phyloP scores from a whole-genome alignment of 1,140 invertebrate species.

The Pogonognathellus flavescens region DNA sequence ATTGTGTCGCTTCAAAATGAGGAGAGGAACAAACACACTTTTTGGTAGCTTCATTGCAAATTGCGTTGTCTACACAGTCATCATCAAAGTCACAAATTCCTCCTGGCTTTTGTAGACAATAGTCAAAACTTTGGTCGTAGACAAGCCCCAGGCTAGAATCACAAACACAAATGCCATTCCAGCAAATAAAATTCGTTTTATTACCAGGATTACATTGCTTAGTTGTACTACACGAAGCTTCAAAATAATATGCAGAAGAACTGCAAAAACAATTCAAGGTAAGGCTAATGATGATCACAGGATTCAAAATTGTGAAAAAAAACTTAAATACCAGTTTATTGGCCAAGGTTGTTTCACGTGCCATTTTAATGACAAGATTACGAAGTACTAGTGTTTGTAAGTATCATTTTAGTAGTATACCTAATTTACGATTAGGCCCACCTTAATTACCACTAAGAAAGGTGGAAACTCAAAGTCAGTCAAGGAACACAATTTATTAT shows the following conservation, averaged over 20 bases:
- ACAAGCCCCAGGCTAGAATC: neutral
- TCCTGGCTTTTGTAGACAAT: neutral
- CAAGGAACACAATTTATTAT: no score
- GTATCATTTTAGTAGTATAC: no score
- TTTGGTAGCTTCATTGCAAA: neutral
- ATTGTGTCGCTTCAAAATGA: neutral
- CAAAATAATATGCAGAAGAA: neutral
- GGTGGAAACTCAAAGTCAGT: no score
- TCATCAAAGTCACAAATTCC: conserved; percentile 4
- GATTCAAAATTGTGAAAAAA: neutral
- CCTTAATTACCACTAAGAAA: no score
- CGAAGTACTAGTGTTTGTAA: no score
- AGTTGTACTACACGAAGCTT: neutral
- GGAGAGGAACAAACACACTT: conserved; percentile 8
- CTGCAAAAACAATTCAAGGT: neutral
- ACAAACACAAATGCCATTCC: conserved; percentile 21
- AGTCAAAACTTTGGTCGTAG: neutral
- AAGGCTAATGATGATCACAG: neutral
- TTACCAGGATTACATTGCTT: neutral
- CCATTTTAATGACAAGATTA: neutral
- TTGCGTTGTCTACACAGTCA: conserved; percentile 5
- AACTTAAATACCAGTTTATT: neutral
- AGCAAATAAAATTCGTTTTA: conserved; percentile 1
- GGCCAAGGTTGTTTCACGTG: neutral
- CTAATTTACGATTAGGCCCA: no score